Evolutionary conservation across 2,797 vertebrate species (phyloP).

Genomic region (Trachops cirrhosus): DNA sequence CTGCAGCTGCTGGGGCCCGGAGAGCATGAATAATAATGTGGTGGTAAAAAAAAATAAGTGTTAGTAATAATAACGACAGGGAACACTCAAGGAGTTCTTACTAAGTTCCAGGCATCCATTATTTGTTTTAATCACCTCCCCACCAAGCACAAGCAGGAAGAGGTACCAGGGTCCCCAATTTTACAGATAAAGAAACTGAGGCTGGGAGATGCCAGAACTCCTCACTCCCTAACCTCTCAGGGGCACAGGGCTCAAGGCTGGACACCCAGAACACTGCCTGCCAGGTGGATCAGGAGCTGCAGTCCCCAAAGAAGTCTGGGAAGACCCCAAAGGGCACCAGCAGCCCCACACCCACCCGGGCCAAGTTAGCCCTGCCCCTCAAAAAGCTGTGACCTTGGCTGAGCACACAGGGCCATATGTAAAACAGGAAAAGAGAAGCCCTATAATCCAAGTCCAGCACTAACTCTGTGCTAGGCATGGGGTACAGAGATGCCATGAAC

Average conservation of each 20-base stretch:
- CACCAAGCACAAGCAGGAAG: background rate
- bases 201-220: background rate
- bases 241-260: background rate
- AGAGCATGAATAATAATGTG: slow-evolving; percentile 42
- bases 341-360: background rate
- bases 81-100: background rate
- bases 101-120: background rate
- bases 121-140: background rate
- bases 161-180: background rate
- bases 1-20: slow-evolving; percentile 42
- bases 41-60: slow-evolving; percentile 35
- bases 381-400: background rate
- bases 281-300: background rate
- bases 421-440: background rate
- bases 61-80: background rate
- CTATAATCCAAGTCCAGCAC: background rate
- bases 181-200: background rate
- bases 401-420: background rate
- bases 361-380: background rate
- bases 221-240: background rate
- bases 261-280: background rate
- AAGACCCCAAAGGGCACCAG: background rate
- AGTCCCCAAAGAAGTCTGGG: background rate
- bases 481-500: background rate
- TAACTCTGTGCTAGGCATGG: background rate